A percentile compares a stretch with the other conserved stretches of the same genome.
These are phyloP conservation scores for Drosophila busckii DNA, from an alignment of 1,140 invertebrate genomes.

Conservation along the genomic window DNA sequence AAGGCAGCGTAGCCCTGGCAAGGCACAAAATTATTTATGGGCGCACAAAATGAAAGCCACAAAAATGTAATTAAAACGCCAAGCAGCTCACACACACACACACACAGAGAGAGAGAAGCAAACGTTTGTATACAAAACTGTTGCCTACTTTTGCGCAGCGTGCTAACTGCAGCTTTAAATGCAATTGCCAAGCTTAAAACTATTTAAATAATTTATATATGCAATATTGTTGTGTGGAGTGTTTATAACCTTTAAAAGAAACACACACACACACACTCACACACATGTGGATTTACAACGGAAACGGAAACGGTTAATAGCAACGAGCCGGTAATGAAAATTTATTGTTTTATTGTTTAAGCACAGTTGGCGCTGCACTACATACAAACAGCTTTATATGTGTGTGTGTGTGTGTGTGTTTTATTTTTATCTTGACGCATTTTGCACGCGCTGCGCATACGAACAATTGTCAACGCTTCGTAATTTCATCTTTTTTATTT, in stretches of 20 bases:
- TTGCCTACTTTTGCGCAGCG: conserved; percentile 42
- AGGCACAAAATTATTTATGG: conserved; percentile 67
- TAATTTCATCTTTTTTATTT: neutral
- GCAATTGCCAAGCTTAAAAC: conserved; percentile 15
- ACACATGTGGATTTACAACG: too few relatives aligned
- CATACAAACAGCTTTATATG: neutral
- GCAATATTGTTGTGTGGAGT: too few relatives aligned
- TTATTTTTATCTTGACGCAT: conserved; percentile 27
- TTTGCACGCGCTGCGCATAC: conserved; percentile 3
- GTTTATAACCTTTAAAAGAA: too few relatives aligned
- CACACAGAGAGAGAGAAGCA: conserved; percentile 16
- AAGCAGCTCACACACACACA: conserved; percentile 25
- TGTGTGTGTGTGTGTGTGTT: conserved; percentile 17
- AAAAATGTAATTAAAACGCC: conserved; percentile 71
- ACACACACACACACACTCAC: too few relatives aligned
- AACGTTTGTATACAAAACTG: conserved; percentile 37
- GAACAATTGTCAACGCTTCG: conserved; percentile 30
- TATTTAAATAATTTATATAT: too few relatives aligned
- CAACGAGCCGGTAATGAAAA: conserved; percentile 70
- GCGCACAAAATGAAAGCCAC: conserved; percentile 57
- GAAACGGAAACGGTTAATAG: conserved; percentile 64
- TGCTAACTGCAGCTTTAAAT: conserved; percentile 51
- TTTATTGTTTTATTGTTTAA: conserved; percentile 76
- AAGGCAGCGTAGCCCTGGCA: conserved; percentile 13
- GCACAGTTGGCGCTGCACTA: conserved; percentile 26